Evolutionary conservation across 2,888 invertebrate species (phyloP).

Genomic region (Sicus ferrugineus): DNA sequence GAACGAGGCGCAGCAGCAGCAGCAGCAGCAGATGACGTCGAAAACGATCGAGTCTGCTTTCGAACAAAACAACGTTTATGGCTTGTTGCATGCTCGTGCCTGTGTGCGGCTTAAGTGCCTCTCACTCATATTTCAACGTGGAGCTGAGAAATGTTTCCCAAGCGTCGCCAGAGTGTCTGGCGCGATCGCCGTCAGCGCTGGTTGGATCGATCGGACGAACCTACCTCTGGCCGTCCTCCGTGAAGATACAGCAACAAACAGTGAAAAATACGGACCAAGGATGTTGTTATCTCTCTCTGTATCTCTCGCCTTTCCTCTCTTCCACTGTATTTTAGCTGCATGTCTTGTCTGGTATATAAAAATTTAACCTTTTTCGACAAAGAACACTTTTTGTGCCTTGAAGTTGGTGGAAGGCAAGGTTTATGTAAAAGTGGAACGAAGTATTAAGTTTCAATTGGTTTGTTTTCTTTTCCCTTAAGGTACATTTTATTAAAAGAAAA

Average conservation of each 20-base stretch:
- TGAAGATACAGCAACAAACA: not conserved
- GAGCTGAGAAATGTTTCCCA: slow-evolving; percentile 12
- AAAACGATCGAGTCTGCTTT: slow-evolving; percentile 16
- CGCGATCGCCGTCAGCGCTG: not conserved
- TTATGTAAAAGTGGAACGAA: slow-evolving; percentile 5
- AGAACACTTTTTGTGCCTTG: slow-evolving; percentile 15
- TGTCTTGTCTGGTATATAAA: slow-evolving; percentile 17
- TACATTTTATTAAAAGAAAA: not conserved
- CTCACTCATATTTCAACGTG: not conserved
- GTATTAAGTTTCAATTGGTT: slow-evolving; percentile 29
- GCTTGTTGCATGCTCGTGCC: not conserved
- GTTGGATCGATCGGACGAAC: slow-evolving; percentile 9
- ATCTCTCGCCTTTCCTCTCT: not conserved
- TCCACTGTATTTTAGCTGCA: not conserved
- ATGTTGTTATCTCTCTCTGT: slow-evolving; percentile 26
- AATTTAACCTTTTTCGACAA: slow-evolving; percentile 29
- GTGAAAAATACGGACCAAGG: slow-evolving; percentile 15
- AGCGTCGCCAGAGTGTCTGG: slow-evolving; percentile 31
- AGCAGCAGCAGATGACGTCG: not conserved
- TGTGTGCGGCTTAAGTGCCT: not conserved
- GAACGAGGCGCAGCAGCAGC: not conserved
- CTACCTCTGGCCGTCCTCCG: slow-evolving; percentile 3
- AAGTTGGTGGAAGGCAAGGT: not conserved
- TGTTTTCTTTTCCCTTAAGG: slow-evolving; percentile 6
- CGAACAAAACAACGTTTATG: slow-evolving; percentile 21